These are phyloP conservation scores for Pseudomyrmex gracilis DNA, from an alignment of 1,140 invertebrate species.

Conservation along the genomic window DNA sequence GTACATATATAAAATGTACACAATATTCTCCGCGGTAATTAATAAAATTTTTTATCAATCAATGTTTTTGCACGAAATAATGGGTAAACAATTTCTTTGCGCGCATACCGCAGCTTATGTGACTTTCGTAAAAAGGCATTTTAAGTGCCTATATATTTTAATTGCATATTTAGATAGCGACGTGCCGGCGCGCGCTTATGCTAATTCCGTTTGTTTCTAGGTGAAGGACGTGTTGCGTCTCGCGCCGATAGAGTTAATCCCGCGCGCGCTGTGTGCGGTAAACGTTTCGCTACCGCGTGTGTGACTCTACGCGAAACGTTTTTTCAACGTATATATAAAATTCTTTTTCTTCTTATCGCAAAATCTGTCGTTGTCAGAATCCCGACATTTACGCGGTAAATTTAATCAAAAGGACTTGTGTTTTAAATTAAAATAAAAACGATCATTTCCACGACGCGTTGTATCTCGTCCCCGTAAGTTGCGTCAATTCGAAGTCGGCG, in stretches of 20 bases:
- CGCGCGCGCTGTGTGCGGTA: no score
- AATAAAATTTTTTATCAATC: no score
- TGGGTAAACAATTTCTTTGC: no score
- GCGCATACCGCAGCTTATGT: neutral
- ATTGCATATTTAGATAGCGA: slow-evolving; percentile 38
- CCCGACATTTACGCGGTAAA: neutral
- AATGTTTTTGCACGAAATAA: no score
- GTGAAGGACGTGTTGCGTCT: slow-evolving; percentile 46
- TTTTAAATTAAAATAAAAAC: neutral
- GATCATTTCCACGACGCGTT: slow-evolving; percentile 20
- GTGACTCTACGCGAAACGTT: slow-evolving; percentile 14
- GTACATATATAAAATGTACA: no score
- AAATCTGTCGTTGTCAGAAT: neutral
- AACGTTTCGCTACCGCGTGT: slow-evolving; percentile 29
- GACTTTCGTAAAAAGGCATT: slow-evolving; percentile 38
- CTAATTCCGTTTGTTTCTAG: slow-evolving; percentile 54
- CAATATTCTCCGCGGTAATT: no score
- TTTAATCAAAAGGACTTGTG: neutral
- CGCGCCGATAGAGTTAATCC: slow-evolving; percentile 29
- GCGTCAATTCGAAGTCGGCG: slow-evolving; percentile 31
- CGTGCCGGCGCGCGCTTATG: slow-evolving; percentile 20
- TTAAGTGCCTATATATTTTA: slow-evolving; percentile 27
- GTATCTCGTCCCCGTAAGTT: neutral
- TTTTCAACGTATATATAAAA: neutral
- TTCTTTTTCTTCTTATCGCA: neutral